These are phyloP conservation scores for Melanostigma gelatinosum DNA, from an alignment of 2,113 vertebrate genomes.

Conservation along the genomic window DNA sequence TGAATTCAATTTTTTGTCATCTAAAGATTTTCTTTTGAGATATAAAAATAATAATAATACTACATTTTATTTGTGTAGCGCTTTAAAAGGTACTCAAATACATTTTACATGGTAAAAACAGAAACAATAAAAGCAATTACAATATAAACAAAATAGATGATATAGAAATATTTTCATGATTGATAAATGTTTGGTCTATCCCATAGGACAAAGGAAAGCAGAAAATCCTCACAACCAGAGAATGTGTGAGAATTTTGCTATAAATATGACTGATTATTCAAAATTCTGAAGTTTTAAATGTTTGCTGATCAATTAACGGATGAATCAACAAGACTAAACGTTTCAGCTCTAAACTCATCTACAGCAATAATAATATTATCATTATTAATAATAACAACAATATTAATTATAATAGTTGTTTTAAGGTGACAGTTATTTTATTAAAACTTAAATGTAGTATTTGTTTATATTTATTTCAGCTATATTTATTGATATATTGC, in stretches of 20 bases:
- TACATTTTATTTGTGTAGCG: too few relatives aligned
- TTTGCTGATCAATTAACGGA: neutral
- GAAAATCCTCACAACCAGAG: neutral
- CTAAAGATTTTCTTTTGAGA: neutral
- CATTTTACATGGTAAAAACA: too few relatives aligned
- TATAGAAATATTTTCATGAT: neutral
- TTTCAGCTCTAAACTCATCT: too few relatives aligned
- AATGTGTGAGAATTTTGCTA: neutral
- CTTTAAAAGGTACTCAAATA: too few relatives aligned
- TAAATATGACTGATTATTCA: neutral
- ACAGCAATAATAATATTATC: too few relatives aligned
- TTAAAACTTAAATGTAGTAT: neutral
- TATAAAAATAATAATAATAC: neutral
- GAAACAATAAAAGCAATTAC: too few relatives aligned
- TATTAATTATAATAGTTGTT: neutral
- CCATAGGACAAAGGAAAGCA: neutral
- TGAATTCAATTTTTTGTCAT: neutral
- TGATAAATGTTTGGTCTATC: neutral
- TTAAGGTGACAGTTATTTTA: neutral
- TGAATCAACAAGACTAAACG: neutral
- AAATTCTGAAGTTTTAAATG: neutral
- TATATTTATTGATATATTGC: neutral
- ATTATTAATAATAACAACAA: neutral
- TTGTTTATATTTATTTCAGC: neutral
- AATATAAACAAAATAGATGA: too few relatives aligned